phyloP scores from a whole-genome alignment of 2,113 vertebrate species.

The cattle (Bos taurus) region DNA sequence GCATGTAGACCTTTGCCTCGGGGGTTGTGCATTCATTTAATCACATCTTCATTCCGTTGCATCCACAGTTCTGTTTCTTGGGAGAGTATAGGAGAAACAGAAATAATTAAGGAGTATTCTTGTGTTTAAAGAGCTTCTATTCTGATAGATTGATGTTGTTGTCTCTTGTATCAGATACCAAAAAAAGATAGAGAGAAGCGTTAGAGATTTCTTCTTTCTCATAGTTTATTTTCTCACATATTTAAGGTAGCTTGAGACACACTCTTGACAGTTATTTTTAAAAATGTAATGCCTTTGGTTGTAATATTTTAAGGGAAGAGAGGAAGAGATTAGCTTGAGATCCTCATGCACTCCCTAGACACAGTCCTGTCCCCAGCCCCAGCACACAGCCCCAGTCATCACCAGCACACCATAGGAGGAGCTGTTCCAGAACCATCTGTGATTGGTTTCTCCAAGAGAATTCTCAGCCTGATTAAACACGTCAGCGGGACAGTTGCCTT shows the following conservation, averaged over 20 bases:
- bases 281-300: not conserved
- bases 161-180: not conserved
- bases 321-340: not conserved
- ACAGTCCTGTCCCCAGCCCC: not conserved
- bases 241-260: not conserved
- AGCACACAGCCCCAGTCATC: not conserved
- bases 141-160: not conserved
- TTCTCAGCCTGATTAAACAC: not conserved
- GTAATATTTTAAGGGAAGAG: not conserved
- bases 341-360: no score
- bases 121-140: not conserved
- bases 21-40: not conserved
- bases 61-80: not conserved
- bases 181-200: not conserved
- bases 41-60: not conserved
- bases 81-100: not conserved
- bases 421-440: not conserved
- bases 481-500: not conserved
- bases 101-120: not conserved
- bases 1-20: not conserved
- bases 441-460: not conserved
- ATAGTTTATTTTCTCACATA: not conserved
- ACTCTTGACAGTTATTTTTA: not conserved
- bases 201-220: not conserved
- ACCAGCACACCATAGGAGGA: not conserved